Conservation (phyloP, 2,888 invertebrate genomes). For the Pseudoips prasinana region DNA sequence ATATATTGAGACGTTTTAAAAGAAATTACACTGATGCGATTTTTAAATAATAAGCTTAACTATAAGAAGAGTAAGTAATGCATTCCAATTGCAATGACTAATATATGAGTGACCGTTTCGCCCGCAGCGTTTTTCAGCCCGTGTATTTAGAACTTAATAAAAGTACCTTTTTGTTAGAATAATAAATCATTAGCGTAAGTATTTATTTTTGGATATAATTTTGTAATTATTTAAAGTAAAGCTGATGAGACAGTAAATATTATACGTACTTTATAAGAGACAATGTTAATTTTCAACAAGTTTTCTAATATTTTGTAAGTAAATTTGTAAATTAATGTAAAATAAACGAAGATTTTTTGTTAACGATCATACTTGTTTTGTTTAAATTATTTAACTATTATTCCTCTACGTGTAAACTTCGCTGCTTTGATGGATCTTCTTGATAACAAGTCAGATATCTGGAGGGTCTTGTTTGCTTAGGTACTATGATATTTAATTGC, state of each 20-base stretch:
- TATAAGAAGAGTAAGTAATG: no score
- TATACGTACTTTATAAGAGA: conserved; percentile 51
- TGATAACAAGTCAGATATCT: no score
- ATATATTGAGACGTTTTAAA: background rate
- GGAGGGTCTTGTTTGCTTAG: no score
- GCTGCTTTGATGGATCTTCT: no score
- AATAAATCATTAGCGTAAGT: conserved; percentile 69
- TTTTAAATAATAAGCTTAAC: background rate
- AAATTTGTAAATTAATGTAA: conserved; percentile 78
- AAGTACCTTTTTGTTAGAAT: conserved; percentile 75
- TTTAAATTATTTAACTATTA: conserved; percentile 13
- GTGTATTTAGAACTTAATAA: conserved; percentile 63
- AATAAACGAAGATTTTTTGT: conserved; percentile 80
- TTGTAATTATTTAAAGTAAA: conserved; percentile 63
- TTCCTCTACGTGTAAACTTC: no score
- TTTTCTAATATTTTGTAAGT: conserved; percentile 57
- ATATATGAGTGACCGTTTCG: conserved; percentile 54
- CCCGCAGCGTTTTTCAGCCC: conserved; percentile 58
- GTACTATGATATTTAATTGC: no score
- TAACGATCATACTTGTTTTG: conserved; percentile 50
- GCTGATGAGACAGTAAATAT: conserved; percentile 41
- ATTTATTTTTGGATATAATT: conserved; percentile 72
- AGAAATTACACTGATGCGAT: background rate
- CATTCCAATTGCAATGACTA: no score
- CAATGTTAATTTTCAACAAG: conserved; percentile 71